phyloP scores from a whole-genome alignment of 64 coral and sea anemone species.

The Montipora foliosa region DNA sequence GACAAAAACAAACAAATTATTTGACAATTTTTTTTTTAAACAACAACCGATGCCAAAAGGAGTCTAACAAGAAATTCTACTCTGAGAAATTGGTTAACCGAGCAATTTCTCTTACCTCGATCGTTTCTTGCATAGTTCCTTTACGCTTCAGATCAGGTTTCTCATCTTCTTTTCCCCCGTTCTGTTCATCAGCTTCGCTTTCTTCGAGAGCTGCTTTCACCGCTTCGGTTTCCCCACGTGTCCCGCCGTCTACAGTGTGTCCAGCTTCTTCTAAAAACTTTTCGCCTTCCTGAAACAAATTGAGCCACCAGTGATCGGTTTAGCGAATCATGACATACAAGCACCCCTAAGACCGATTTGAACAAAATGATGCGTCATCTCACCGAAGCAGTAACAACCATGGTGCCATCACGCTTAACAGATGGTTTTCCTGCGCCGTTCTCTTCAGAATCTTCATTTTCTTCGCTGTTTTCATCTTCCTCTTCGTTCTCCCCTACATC shows the following conservation, averaged over 20 bases:
- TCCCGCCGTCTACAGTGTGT: conserved; percentile 71
- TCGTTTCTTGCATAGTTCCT: conserved; percentile 84
- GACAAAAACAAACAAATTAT: conserved; percentile 34
- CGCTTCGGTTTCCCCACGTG: conserved; percentile 94
- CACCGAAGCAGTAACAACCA: conserved; percentile 87
- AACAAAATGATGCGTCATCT: conserved; percentile 19
- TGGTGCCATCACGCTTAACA: conserved; percentile 89
- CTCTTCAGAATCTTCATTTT: conserved; percentile 40
- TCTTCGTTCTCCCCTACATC: conserved; percentile 54
- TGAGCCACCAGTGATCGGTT: background rate
- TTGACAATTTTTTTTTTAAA: background rate
- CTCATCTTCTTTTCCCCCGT: conserved; percentile 80
- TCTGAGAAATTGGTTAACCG: too few relatives aligned
- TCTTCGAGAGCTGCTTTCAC: conserved; percentile 90
- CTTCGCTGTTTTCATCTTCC: background rate
- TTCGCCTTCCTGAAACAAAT: conserved; percentile 79
- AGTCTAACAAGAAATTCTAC: background rate
- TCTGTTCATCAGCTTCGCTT: conserved; percentile 77
- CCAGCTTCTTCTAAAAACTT: conserved; percentile 73
- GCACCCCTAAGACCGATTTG: background rate
- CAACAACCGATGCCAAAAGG: background rate
- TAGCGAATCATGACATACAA: background rate
- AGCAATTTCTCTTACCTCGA: conserved; percentile 71
- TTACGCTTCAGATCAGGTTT: conserved; percentile 96
- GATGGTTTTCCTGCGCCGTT: conserved; percentile 80